Conservation (phyloP, 2,113 vertebrate genomes). For the Anhinga rufa region DNA sequence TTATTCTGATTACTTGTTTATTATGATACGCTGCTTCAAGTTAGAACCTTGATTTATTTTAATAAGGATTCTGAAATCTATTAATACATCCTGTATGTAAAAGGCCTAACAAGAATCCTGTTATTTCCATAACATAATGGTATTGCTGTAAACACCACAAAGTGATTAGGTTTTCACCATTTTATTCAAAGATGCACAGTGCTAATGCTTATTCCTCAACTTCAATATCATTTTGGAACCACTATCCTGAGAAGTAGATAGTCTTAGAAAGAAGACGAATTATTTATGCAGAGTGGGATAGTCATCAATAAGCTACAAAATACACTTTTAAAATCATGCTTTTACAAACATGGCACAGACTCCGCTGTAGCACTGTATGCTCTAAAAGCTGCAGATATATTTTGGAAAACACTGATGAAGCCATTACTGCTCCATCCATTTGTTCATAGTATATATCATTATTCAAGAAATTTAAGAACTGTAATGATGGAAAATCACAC, state of each 20-base stretch:
- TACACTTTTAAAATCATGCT: constrained; percentile 56
- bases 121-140: not conserved
- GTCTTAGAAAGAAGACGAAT: constrained; percentile 40
- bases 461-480: constrained; percentile 83
- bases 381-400: constrained; percentile 60
- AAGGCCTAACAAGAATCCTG: not conserved
- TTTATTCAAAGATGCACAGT: constrained; percentile 10
- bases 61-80: not conserved
- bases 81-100: not conserved
- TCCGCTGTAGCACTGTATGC: constrained; percentile 12
- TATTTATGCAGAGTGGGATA: constrained; percentile 47
- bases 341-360: constrained; percentile 55
- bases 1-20: constrained; percentile 3
- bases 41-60: not conserved
- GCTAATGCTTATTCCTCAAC: not conserved
- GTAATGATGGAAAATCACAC: constrained; percentile 82
- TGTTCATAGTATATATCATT: constrained; percentile 80
- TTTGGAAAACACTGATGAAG: constrained; percentile 78
- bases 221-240: not conserved
- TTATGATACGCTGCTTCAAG: not conserved
- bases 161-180: not conserved
- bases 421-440: constrained; percentile 75
- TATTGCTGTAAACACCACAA: constrained; percentile 1
- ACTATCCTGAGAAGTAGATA: constrained; percentile 20
- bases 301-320: constrained; percentile 49